Percentiles rank a stretch among this genome's conserved stretches.
Conservation (phyloP, 2,888 invertebrate genomes). For the Leptinotarsa tumamoca region DNA sequence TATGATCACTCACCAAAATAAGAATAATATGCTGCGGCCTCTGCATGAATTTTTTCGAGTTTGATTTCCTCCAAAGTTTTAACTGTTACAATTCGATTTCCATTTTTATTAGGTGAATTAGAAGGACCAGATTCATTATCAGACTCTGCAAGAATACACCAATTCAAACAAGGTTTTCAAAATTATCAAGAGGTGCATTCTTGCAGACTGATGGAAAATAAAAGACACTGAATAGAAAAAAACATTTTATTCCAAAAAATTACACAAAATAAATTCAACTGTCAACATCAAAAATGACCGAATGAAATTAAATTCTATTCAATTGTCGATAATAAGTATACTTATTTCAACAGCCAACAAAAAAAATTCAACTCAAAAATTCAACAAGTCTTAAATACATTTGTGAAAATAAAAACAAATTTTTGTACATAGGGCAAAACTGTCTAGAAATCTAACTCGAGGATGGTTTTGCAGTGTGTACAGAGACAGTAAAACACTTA, state of each 20-base stretch:
- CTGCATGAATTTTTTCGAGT: conserved; percentile 78
- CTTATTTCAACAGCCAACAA: conserved; percentile 45
- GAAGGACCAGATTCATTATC: conserved; percentile 80
- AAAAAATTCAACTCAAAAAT: conserved; percentile 36
- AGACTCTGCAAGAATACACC: conserved; percentile 82
- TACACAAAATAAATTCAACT: conserved; percentile 35
- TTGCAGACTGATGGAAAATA: conserved; percentile 62
- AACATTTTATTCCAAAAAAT: conserved; percentile 38
- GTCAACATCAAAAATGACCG: conserved; percentile 32
- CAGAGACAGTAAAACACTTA: conserved; percentile 50
- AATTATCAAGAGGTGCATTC: conserved; percentile 59
- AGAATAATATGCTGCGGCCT: conserved; percentile 79
- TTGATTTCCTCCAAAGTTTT: conserved; percentile 79
- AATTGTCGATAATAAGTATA: conserved; percentile 51
- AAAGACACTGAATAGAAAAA: conserved; percentile 46
- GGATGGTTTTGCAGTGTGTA: conserved; percentile 53
- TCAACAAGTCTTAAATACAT: conserved; percentile 42
- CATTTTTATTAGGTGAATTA: conserved; percentile 70
- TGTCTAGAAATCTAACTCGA: conserved; percentile 27
- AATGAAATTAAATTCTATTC: conserved; percentile 33
- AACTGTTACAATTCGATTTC: conserved; percentile 66
- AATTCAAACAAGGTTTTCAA: conserved; percentile 40
- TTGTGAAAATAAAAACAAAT: conserved; percentile 27
- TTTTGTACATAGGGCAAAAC: conserved; percentile 55
- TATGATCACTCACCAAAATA: conserved; percentile 67